phyloP scores from a whole-genome alignment of 2,888 invertebrate species.

The Willowsia nigromaculata region DNA sequence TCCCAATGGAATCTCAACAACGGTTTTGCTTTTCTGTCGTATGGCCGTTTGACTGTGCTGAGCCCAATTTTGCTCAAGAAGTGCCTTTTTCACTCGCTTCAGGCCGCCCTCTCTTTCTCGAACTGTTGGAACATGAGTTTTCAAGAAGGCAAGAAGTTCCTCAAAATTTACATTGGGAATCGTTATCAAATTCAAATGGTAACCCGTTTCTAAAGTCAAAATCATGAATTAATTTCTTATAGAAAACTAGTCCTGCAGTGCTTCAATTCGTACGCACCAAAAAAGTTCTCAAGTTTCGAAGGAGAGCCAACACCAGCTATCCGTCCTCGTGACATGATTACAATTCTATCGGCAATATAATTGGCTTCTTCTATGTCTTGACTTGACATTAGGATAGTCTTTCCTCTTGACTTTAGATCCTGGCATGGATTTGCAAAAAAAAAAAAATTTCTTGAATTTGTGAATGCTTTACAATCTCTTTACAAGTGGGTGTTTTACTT shows the following conservation, averaged over 20 bases:
- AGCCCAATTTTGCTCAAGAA: slow-evolving; percentile 16
- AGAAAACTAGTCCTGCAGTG: not conserved
- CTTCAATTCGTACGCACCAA: slow-evolving; percentile 17
- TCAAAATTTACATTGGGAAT: slow-evolving; percentile 16
- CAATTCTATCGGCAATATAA: slow-evolving; percentile 55
- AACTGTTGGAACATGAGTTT: slow-evolving; percentile 13
- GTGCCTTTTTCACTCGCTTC: not conserved
- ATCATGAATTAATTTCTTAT: not conserved
- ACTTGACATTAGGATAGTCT: slow-evolving; percentile 39
- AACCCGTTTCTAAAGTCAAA: slow-evolving; percentile 45
- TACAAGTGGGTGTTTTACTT: too few relatives aligned
- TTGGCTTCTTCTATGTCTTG: slow-evolving; percentile 51
- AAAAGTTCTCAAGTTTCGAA: slow-evolving; percentile 18
- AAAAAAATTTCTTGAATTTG: too few relatives aligned
- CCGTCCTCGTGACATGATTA: slow-evolving; percentile 39
- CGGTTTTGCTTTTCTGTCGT: not conserved
- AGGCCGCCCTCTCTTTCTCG: slow-evolving; percentile 16
- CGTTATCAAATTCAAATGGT: slow-evolving; percentile 4
- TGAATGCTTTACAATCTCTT: too few relatives aligned
- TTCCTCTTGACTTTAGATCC: slow-evolving; percentile 31
- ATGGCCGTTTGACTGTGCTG: not conserved
- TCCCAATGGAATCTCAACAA: not conserved
- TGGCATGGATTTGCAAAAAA: not conserved
- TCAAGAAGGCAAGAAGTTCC: slow-evolving; percentile 6
- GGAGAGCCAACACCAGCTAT: slow-evolving; percentile 49